Conservation (phyloP, 2,113 vertebrate genomes). For the Aix galericulata region DNA sequence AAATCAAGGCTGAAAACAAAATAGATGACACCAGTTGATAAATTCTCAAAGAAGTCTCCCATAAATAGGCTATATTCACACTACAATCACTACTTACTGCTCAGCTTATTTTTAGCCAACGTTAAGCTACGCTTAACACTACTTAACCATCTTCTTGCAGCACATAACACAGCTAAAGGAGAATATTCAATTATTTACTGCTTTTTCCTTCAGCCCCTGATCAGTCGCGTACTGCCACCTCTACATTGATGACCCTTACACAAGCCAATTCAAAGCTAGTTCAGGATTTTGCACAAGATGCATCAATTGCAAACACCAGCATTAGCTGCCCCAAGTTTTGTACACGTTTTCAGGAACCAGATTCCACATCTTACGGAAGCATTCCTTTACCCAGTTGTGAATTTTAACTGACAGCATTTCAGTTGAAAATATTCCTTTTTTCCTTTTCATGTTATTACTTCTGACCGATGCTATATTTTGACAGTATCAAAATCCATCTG, state of each 20-base stretch:
- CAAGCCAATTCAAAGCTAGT: neutral
- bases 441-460: neutral
- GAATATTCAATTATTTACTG: neutral
- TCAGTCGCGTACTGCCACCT: neutral
- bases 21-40: neutral
- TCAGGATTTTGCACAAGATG: neutral
- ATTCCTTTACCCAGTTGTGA: neutral
- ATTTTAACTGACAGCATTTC: neutral
- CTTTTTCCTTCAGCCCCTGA: neutral
- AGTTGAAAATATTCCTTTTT: neutral
- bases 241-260: rapidly evolving
- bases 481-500: neutral
- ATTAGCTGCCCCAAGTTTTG: neutral
- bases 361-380: neutral
- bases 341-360: neutral
- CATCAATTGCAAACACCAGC: neutral
- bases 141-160: neutral
- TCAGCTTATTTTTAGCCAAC: neutral
- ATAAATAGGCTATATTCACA: neutral
- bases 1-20: neutral
- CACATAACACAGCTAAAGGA: neutral
- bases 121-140: neutral
- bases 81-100: neutral
- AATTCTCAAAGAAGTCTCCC: neutral
- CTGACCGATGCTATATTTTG: neutral